phyloP scores from a whole-genome alignment of 2,113 vertebrate genomes.

The Crotalus tigris region DNA sequence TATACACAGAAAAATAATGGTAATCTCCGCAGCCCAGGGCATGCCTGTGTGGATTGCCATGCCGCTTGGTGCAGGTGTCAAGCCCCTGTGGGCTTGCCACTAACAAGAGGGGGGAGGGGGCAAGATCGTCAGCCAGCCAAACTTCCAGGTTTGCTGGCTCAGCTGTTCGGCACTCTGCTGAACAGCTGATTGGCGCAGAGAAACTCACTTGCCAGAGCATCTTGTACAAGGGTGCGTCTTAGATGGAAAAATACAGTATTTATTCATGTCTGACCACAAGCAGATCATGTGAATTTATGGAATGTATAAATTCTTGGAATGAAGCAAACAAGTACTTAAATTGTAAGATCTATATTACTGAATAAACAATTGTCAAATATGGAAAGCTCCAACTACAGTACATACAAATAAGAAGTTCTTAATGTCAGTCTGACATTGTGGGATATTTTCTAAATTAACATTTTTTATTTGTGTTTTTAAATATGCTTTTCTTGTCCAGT shows the following conservation, averaged over 20 bases:
- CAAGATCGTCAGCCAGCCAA: too few relatives aligned
- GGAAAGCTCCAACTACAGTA: not conserved
- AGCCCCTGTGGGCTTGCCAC: too few relatives aligned
- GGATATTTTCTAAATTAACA: not conserved
- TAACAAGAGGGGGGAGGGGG: too few relatives aligned
- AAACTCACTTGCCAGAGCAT: too few relatives aligned
- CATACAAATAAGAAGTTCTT: not conserved
- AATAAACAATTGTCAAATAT: not conserved
- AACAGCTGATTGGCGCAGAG: too few relatives aligned
- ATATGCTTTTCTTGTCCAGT: not conserved
- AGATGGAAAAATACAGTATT: not conserved
- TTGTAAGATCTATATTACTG: not conserved
- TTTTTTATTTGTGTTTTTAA: not conserved
- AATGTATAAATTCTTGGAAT: not conserved
- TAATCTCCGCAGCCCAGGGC: too few relatives aligned
- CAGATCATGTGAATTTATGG: conserved; percentile 29
- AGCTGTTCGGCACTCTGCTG: too few relatives aligned
- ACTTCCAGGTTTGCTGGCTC: too few relatives aligned
- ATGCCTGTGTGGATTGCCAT: too few relatives aligned
- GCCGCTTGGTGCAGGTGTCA: too few relatives aligned
- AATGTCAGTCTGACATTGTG: not conserved
- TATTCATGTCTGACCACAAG: conserved; percentile 40
- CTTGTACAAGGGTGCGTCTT: too few relatives aligned
- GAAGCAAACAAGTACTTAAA: conserved; percentile 8
- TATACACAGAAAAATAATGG: too few relatives aligned